Conservation (phyloP, 1,140 invertebrate species). For the Zaprionus capensis region DNA sequence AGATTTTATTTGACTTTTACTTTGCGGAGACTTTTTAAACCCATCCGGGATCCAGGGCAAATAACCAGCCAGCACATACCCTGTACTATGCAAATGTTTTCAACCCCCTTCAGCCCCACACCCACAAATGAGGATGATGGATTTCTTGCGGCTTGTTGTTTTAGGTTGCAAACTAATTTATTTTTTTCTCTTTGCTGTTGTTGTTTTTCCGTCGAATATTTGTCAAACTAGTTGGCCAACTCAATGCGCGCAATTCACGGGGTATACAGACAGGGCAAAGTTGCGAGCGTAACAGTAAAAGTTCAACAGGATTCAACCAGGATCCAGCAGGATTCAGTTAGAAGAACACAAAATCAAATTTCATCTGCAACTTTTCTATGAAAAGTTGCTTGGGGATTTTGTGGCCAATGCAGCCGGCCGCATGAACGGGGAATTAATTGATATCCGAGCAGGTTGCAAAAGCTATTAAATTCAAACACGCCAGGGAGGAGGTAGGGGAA, state of each 20-base stretch:
- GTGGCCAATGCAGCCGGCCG: conserved; percentile 65
- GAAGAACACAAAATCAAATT: conserved; percentile 51
- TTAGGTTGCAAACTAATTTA: conserved; percentile 20
- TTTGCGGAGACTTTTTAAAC: conserved; percentile 36
- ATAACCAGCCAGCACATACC: conserved; percentile 8
- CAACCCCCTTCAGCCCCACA: not conserved
- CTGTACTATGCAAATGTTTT: not conserved
- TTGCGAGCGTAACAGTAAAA: conserved; percentile 30
- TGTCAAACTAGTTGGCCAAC: not conserved
- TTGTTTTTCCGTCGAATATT: not conserved
- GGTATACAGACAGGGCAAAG: conserved; percentile 17
- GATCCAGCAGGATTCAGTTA: conserved; percentile 11
- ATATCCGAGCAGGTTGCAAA: conserved; percentile 57
- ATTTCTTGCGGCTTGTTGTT: conserved; percentile 23
- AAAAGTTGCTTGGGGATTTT: conserved; percentile 52
- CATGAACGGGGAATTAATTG: conserved; percentile 73
- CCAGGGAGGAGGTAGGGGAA: not conserved
- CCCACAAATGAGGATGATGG: conserved; percentile 11
- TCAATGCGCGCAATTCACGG: not conserved
- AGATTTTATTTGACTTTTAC: conserved; percentile 58
- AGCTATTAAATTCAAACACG: conserved; percentile 52
- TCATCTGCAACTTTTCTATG: conserved; percentile 45
- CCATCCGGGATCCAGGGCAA: conserved; percentile 21
- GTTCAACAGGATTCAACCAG: conserved; percentile 19
- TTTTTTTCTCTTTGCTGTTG: not conserved